Base-by-base conservation (phyloP, 2,113 vertebrate species). In the Phaetusa simplex region DNA sequence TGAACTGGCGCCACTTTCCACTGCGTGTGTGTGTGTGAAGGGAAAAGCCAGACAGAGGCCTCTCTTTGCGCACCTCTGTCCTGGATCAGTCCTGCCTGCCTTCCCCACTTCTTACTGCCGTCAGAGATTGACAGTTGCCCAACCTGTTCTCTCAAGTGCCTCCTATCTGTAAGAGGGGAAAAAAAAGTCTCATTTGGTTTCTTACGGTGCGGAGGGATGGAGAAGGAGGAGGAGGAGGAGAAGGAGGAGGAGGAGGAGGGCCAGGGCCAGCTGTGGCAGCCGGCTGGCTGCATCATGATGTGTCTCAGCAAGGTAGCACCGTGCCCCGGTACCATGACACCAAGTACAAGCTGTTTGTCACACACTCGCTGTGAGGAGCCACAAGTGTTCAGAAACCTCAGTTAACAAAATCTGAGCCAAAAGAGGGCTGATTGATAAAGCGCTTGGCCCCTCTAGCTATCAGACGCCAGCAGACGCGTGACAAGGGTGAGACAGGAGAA, bases 1-100 rank as follows among this genome's bases (percentile, higher is more conserved):
- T 42, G 42, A 73, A 70, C 29, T 26, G 20, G 42, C 34, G 58
- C 38, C 7, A 22, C 40, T 53, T 71, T 21, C 30, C 55, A 74
- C 24, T 22, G 34, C 2, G 3, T 3, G 1, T 12, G 34, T 3
- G 12, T 3, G 14, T 13, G 2, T 0, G 2, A 87, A 79, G 24
- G 27, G 12, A 16, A 40, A 29, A 30, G 12, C 16, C 3, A 14
- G 8, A 8, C 21, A 34, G n/a, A 47, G 6, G 15, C 32, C 36
- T 42, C 2, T 45, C 50, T 83, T 78, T 4, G 2, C 32, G 26
- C 40, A 67, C 7, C 23, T 21, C 36, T 34, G 14, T 36, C 36
- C 59, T 65, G 42, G 43, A 62, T 23, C 26, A 50, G 16, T 21
- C 23, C 55, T 52, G 53, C 59, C 59, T 73, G 40, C 42, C 56